Percentiles rank a stretch among this genome's conserved stretches.
Evolutionary conservation across 1,140 invertebrate species (phyloP).

Genomic region (Heliconius nattereri): DNA sequence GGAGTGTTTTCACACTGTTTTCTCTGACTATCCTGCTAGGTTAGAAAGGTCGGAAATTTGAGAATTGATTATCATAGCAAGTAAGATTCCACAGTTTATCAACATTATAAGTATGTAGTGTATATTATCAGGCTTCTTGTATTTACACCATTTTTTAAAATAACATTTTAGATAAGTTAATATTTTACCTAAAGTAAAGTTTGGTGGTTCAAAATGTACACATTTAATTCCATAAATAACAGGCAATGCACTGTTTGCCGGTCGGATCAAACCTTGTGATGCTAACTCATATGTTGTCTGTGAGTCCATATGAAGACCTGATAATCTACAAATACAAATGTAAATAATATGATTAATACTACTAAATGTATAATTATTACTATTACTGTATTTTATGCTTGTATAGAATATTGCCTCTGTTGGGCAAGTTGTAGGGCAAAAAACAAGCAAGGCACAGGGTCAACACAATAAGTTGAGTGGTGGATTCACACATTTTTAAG

Average conservation of each 20-base stretch:
- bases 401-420: neutral
- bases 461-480: too few relatives aligned
- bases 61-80: too few relatives aligned
- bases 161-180: neutral
- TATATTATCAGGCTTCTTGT: too few relatives aligned
- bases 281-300: constrained; percentile 95
- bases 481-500: too few relatives aligned
- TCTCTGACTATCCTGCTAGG: too few relatives aligned
- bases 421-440: too few relatives aligned
- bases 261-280: constrained; percentile 88
- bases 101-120: too few relatives aligned
- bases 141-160: too few relatives aligned
- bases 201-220: constrained; percentile 89
- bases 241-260: constrained; percentile 85
- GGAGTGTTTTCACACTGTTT: too few relatives aligned
- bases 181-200: constrained; percentile 91
- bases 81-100: too few relatives aligned
- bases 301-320: constrained; percentile 90
- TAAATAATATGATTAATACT: neutral
- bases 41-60: too few relatives aligned
- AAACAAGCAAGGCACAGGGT: too few relatives aligned
- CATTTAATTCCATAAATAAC: constrained; percentile 94
- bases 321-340: constrained; percentile 80
- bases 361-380: neutral
- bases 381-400: constrained; percentile 6